These are phyloP conservation scores for Heliocidaris erythrogramma DNA, from an alignment of 35 echinoderm and acorn worm species.

Conservation along the genomic window DNA sequence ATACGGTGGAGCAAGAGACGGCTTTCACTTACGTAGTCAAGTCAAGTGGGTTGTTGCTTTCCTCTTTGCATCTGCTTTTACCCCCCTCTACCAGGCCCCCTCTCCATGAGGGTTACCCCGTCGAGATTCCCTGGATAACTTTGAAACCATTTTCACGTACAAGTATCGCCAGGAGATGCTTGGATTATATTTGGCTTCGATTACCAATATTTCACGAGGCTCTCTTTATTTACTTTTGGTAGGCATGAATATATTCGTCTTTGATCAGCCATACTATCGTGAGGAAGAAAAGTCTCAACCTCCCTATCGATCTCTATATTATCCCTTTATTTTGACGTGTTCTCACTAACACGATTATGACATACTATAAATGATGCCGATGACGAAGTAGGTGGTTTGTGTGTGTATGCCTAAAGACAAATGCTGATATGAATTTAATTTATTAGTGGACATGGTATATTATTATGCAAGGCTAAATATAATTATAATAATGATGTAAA, in stretches of 20 bases:
- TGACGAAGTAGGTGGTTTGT: too few relatives aligned
- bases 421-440: too few relatives aligned
- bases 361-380: too few relatives aligned
- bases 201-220: constrained; percentile 20
- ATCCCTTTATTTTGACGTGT: not conserved
- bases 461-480: too few relatives aligned
- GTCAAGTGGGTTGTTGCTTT: constrained; percentile 39
- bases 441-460: too few relatives aligned
- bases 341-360: too few relatives aligned
- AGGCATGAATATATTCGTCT: not conserved
- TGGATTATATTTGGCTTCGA: constrained; percentile 23
- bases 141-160: constrained; percentile 24
- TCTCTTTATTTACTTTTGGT: constrained; percentile 1
- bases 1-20: not conserved
- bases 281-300: not conserved
- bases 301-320: not conserved
- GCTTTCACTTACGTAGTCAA: constrained; percentile 35
- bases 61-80: constrained; percentile 16
- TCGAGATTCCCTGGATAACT: constrained; percentile 5
- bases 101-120: not conserved
- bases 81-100: not conserved
- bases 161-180: constrained; percentile 44
- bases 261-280: not conserved
- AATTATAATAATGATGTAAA: too few relatives aligned
- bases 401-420: too few relatives aligned